These are phyloP conservation scores for rat (Rattus norvegicus) DNA, from an alignment of 2,113 vertebrate genomes.

Conservation along the genomic window GRCr8 NC_086025.1:119281001-119281500, in stretches of 20 bases:
- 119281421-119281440: neutral
- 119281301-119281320: fast-evolving
- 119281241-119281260: neutral
- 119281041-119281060: neutral
- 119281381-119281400: neutral
- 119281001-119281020: neutral
- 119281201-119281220: neutral
- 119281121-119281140: neutral
- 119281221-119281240: neutral
- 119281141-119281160: neutral
- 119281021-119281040: neutral
- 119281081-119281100: neutral
- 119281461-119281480: neutral
- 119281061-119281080: neutral
- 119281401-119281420: neutral
- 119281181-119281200: neutral
- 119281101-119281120: neutral
- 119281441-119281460: neutral
- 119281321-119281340: neutral
- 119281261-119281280: fast-evolving
- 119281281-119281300: no score
- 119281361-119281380: neutral
- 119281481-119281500: neutral
- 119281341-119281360: no score
- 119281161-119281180: neutral